Base-by-base conservation (phyloP, 2,113 vertebrate genomes). In the Microcebus griseorufus region DNA sequence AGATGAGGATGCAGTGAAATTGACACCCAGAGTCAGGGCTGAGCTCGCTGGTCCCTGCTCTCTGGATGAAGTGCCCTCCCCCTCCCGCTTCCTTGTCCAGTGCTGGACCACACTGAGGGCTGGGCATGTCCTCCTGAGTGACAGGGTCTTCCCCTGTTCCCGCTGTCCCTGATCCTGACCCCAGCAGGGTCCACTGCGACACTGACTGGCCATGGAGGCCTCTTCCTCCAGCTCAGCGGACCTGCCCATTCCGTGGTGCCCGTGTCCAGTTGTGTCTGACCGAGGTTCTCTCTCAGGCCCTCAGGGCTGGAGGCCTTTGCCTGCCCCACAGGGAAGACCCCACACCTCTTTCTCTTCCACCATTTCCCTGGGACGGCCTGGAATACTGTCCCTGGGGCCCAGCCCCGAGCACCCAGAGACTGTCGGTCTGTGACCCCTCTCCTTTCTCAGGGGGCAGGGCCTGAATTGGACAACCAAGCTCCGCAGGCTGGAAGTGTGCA, bases 21-120 rank as follows among this genome's bases (percentile, higher is more conserved):
- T 67, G 45, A 84, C 3, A 39, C 27, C 14, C 55, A 85, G 45
- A 45, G 45, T 45, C 45, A 45, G 45, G 45, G 45, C 51, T 5
- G 34, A 81, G 37, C 39, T 76, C 13, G 0, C 2, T 27, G 25
- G 2, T 12, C 32, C 25, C 27, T 67, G 1, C 18, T 45, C 6
- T 29, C 37, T 7, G 2, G 37, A 6, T 45, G 55, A 85, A 55
- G 16, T 42, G 27, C 42, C 37, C 16, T 5, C 34, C 8, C 11
- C 20, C 11, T n/a, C 14, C 58, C 14, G 6, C 39, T 88, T 37
- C 45, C 37, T 69, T 67, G 10, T 51, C 3, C 34, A 55, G 1
- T 1, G 6, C 4, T 32, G 10, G 8, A 62, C 55, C 42, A 70
- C 25, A 13, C 0, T 62, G 53, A 72, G 37, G 42, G 27, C 51